Evolutionary conservation across 2,113 vertebrate genomes (phyloP).

Genomic region (Cololabis saira): DNA sequence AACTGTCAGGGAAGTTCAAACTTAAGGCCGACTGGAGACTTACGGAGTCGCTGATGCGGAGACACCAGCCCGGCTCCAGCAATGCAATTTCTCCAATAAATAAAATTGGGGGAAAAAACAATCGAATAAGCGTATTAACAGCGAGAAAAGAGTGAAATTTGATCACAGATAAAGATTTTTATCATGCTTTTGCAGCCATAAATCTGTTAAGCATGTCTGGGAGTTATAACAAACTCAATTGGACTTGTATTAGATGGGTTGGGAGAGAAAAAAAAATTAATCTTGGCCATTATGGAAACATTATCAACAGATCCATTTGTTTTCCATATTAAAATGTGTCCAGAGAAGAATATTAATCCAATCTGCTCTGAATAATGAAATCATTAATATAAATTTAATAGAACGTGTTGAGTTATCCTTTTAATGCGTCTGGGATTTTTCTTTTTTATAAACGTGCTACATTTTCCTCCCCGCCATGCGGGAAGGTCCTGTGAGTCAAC

Average conservation of each 20-base stretch:
- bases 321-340: constrained; percentile 42
- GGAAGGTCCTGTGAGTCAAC: constrained; percentile 49
- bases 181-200: constrained; percentile 55
- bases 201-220: constrained; percentile 50
- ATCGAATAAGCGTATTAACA: constrained; percentile 62
- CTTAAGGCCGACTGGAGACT: neutral
- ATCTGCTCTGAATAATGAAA: constrained; percentile 47
- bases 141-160: constrained; percentile 56
- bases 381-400: constrained; percentile 54
- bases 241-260: constrained; percentile 1
- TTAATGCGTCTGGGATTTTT: constrained; percentile 22
- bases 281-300: constrained; percentile 51
- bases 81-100: constrained; percentile 50
- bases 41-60: constrained; percentile 9
- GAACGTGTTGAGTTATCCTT: constrained; percentile 29
- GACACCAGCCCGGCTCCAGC: constrained; percentile 6
- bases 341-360: constrained; percentile 46
- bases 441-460: constrained; percentile 6
- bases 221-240: constrained; percentile 39
- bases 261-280: neutral
- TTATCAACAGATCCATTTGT: constrained; percentile 52
- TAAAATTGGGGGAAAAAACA: constrained; percentile 4
- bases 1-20: constrained; percentile 7
- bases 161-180: constrained; percentile 71
- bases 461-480: neutral